A percentile compares a stretch with the other conserved stretches of the same genome.
phyloP scores from a whole-genome alignment of 2,797 vertebrate species.

The Coluber constrictor region DNA sequence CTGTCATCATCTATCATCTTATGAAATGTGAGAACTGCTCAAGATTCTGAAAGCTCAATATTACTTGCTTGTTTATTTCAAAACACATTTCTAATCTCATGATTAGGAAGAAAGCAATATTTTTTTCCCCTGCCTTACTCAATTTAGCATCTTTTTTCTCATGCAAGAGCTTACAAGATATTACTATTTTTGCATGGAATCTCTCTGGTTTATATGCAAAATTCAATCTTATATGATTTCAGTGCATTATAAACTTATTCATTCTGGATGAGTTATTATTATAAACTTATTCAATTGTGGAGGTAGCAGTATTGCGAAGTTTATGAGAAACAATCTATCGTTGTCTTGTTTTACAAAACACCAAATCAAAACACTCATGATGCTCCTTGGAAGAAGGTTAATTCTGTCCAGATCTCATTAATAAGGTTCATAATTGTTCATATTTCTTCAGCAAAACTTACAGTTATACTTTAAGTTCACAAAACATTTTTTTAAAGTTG shows the following conservation, averaged over 20 bases:
- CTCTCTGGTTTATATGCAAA: background rate
- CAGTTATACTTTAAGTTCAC: background rate
- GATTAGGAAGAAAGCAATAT: background rate
- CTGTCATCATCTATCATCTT: background rate
- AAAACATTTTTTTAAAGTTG: background rate
- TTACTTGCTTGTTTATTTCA: background rate
- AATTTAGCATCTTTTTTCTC: background rate
- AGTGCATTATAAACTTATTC: background rate
- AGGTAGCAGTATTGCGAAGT: background rate
- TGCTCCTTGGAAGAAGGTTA: background rate
- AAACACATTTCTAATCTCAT: background rate
- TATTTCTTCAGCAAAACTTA: background rate
- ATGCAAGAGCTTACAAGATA: background rate
- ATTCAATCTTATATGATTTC: background rate
- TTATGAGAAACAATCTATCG: background rate
- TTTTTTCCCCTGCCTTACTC: background rate
- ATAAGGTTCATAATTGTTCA: background rate
- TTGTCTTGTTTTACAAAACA: background rate
- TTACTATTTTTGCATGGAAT: background rate
- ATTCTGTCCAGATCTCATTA: background rate
- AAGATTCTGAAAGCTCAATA: background rate
- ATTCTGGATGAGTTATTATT: background rate
- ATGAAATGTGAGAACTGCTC: background rate
- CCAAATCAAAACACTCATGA: background rate
- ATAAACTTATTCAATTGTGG: background rate